phyloP scores from a whole-genome alignment of 2,797 vertebrate species.

The Carduelis carduelis region DNA sequence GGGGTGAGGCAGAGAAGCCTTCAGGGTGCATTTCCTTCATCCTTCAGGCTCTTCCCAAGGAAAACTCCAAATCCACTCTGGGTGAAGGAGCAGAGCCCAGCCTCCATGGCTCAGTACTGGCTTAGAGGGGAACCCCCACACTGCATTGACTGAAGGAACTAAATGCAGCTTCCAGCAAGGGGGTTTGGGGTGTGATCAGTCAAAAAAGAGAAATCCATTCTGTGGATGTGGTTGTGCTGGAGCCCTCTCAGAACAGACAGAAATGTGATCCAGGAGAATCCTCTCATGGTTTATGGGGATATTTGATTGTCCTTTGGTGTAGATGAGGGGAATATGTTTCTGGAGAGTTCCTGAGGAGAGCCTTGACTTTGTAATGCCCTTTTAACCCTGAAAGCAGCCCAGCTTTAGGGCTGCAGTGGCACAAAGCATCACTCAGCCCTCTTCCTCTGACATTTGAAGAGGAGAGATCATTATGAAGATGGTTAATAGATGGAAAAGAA shows the following conservation, averaged over 20 bases:
- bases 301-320: not conserved
- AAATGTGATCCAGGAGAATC: not conserved
- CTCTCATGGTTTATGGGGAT: not conserved
- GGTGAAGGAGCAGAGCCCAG: not conserved
- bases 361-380: not conserved
- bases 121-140: not conserved
- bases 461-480: not conserved
- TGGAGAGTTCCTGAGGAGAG: not conserved
- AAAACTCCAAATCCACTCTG: not conserved
- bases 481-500: conserved; percentile 12
- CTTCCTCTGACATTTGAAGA: not conserved
- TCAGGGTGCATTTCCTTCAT: not conserved
- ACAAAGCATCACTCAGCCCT: not conserved
- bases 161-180: not conserved
- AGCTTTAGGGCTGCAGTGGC: not conserved
- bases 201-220: not conserved
- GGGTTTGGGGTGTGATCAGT: not conserved
- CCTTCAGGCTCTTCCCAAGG: not conserved
- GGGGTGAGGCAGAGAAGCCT: not conserved
- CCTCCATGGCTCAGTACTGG: not conserved
- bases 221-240: not conserved
- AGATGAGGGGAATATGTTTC: not conserved
- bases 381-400: not conserved
- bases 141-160: not conserved
- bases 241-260: not conserved